phyloP scores from a whole-genome alignment of 2,888 invertebrate genomes.

The Euplagia quadripunctaria region DNA sequence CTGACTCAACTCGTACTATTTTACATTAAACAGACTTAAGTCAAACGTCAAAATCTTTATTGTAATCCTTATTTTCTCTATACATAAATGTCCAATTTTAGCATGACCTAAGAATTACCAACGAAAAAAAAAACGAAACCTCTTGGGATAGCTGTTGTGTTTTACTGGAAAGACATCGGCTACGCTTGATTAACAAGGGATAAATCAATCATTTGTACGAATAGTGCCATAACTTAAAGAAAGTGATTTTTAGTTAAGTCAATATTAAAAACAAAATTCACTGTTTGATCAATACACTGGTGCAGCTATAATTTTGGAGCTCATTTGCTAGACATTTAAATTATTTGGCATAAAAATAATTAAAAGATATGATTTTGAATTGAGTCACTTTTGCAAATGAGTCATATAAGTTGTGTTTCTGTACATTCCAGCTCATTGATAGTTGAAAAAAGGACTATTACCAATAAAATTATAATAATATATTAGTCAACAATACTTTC shows the following conservation, averaged over 20 bases:
- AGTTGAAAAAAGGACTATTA: not conserved
- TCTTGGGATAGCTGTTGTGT: not conserved
- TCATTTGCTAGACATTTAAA: no score
- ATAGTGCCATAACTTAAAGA: no score
- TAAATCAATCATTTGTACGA: not conserved
- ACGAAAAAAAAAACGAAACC: not conserved
- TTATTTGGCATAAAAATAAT: no score
- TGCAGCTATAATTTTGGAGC: no score
- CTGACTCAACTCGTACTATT: no score
- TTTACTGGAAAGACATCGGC: not conserved
- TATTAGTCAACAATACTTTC: conserved; percentile 13
- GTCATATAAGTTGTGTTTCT: not conserved
- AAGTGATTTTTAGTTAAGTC: not conserved
- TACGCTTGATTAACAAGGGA: not conserved
- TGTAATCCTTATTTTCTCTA: no score
- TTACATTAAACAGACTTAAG: no score
- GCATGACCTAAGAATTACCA: no score
- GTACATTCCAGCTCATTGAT: not conserved
- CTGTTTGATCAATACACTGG: no score
- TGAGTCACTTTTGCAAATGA: not conserved
- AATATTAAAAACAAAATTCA: not conserved
- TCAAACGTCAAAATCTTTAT: no score
- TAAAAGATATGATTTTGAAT: not conserved
- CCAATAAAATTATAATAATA: conserved; percentile 3
- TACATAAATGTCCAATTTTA: no score